Evolutionary conservation across 2,888 invertebrate genomes (phyloP).

Genomic region (Monoplex corrugatus): DNA sequence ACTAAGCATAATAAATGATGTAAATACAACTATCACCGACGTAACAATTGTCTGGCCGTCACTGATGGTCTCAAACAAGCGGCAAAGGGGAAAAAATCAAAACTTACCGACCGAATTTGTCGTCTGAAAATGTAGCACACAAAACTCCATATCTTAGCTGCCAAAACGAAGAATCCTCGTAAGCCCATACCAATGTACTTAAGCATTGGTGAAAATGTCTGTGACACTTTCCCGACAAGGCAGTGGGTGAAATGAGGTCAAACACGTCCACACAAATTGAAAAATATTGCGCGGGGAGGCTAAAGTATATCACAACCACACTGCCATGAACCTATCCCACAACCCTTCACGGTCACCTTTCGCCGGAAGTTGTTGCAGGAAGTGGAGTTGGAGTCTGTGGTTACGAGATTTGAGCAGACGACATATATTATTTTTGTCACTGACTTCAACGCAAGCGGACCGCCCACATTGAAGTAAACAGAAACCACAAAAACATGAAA

Average conservation of each 20-base stretch:
- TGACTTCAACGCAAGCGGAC: too few relatives aligned
- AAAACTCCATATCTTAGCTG: slow-evolving; percentile 99
- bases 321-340: slow-evolving; percentile 76
- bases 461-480: too few relatives aligned
- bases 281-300: slow-evolving; percentile 38
- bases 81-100: background rate
- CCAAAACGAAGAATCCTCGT: slow-evolving; percentile 96
- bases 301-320: slow-evolving; percentile 59
- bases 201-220: slow-evolving; percentile 86
- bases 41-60: too few relatives aligned
- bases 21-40: too few relatives aligned
- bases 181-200: slow-evolving; percentile 99
- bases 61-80: background rate
- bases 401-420: too few relatives aligned
- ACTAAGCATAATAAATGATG: too few relatives aligned
- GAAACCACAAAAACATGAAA: too few relatives aligned
- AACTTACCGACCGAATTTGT: slow-evolving; percentile 97
- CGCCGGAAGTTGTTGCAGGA: slow-evolving; percentile 52
- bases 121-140: slow-evolving; percentile 98
- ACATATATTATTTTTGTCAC: too few relatives aligned
- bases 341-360: slow-evolving; percentile 59
- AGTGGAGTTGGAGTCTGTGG: slow-evolving; percentile 61
- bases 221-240: background rate
- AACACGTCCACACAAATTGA: slow-evolving; percentile 26
- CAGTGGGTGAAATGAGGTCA: background rate